phyloP scores from a whole-genome alignment of 2,113 vertebrate species.

The Cebus imitator region DNA sequence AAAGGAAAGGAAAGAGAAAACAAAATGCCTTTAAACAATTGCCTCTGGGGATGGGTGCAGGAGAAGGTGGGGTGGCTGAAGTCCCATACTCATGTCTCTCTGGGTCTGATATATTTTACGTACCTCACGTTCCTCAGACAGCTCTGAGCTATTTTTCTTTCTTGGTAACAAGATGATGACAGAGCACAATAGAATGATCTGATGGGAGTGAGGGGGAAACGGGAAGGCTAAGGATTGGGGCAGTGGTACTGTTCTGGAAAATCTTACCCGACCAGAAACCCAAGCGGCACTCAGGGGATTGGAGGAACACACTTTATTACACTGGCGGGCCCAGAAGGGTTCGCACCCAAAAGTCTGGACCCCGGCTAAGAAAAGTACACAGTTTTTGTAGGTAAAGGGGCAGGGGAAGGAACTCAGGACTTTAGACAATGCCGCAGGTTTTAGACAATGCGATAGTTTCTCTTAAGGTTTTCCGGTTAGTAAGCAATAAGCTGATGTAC shows the following conservation, averaged over 20 bases:
- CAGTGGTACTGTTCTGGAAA: not conserved
- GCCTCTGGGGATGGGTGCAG: not conserved
- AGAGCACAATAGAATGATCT: not conserved
- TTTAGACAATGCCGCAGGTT: no score
- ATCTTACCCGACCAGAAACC: no score
- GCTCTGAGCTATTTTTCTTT: not conserved
- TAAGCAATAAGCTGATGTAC: no score
- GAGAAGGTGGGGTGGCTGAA: not conserved
- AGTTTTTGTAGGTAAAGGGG: no score
- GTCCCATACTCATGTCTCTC: not conserved
- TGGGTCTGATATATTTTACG: not conserved
- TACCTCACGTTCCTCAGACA: not conserved
- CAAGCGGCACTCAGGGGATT: no score
- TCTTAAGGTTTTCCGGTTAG: no score
- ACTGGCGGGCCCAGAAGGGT: no score
- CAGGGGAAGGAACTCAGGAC: no score
- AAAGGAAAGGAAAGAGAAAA: not conserved
- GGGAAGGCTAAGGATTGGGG: not conserved
- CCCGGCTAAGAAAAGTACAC: no score
- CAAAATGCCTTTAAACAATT: not conserved
- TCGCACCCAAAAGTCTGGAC: no score
- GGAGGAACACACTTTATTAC: no score
- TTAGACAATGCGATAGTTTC: no score
- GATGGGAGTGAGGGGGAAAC: not conserved
- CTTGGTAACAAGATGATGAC: not conserved